phyloP scores from a whole-genome alignment of 2,888 invertebrate species.

The Tetragnatha montana region DNA sequence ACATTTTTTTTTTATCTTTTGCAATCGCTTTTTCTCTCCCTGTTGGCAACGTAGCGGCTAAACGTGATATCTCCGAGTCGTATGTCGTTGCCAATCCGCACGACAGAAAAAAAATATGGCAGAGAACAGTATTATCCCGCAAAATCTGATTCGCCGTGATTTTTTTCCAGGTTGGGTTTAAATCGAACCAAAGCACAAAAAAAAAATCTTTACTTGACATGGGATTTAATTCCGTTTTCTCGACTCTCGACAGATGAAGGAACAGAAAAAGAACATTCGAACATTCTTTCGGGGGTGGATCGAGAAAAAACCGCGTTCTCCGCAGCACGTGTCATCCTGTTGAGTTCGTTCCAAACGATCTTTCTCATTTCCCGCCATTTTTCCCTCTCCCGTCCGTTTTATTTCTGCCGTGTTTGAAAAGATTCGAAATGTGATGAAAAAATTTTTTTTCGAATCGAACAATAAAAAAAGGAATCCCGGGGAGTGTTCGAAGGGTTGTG shows the following conservation, averaged over 20 bases:
- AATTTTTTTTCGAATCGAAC: neutral
- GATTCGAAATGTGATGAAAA: neutral
- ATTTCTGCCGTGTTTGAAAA: constrained; percentile 7
- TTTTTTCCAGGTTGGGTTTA: neutral
- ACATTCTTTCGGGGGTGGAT: neutral
- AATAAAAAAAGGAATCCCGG: constrained; percentile 25
- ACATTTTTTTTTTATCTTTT: too few species aligned
- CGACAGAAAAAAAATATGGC: neutral
- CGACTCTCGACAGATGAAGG: constrained; percentile 1
- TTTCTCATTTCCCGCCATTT: neutral
- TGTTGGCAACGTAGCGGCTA: neutral
- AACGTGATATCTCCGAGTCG: neutral
- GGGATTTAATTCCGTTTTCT: constrained; percentile 45
- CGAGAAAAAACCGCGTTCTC: neutral
- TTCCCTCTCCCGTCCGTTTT: constrained; percentile 3
- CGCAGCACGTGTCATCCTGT: constrained; percentile 4
- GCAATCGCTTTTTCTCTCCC: neutral
- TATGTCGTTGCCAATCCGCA: neutral
- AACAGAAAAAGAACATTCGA: constrained; percentile 7
- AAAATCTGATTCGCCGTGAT: neutral
- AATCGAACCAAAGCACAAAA: neutral
- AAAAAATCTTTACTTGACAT: constrained; percentile 7
- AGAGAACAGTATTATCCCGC: neutral
- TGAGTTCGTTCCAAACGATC: constrained; percentile 32
- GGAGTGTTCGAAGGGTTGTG: constrained; percentile 17